These are phyloP conservation scores for Monoplex corrugatus DNA, from an alignment of 2,888 invertebrate genomes.

Conservation along the genomic window DNA sequence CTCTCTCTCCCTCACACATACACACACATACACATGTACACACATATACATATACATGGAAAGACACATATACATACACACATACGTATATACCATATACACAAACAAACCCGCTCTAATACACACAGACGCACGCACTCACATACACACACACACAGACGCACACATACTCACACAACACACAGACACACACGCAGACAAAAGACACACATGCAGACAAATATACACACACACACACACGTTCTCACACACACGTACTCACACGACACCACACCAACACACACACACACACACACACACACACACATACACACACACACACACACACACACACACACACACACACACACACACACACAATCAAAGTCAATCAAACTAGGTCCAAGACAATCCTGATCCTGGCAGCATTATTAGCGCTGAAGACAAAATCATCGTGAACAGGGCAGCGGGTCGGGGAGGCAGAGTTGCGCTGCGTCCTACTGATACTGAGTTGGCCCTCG, in stretches of 20 bases:
- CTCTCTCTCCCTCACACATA: not conserved
- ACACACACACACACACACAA: not conserved
- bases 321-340: too few species aligned
- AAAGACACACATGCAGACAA: not conserved
- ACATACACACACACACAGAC: not conserved
- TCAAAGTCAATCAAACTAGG: slow-evolving; percentile 31
- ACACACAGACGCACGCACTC: not conserved
- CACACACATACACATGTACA: not conserved
- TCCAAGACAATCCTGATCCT: slow-evolving; percentile 52
- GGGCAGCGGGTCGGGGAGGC: not conserved
- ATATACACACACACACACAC: not conserved
- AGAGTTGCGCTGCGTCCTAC: not conserved
- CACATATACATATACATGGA: not conserved
- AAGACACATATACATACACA: not conserved
- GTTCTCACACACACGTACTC: too few species aligned
- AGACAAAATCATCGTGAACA: slow-evolving; percentile 41
- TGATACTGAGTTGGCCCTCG: not conserved
- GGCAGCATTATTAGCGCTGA: slow-evolving; percentile 50
- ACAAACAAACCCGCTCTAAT: not conserved
- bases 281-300: too few species aligned
- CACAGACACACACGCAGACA: too few species aligned
- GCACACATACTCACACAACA: not conserved
- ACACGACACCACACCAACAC: not conserved
- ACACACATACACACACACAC: too few species aligned
- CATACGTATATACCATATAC: too few species aligned